These are phyloP conservation scores for Ammodytes dubius DNA, from an alignment of 2,113 vertebrate species.

Conservation along the genomic window DNA sequence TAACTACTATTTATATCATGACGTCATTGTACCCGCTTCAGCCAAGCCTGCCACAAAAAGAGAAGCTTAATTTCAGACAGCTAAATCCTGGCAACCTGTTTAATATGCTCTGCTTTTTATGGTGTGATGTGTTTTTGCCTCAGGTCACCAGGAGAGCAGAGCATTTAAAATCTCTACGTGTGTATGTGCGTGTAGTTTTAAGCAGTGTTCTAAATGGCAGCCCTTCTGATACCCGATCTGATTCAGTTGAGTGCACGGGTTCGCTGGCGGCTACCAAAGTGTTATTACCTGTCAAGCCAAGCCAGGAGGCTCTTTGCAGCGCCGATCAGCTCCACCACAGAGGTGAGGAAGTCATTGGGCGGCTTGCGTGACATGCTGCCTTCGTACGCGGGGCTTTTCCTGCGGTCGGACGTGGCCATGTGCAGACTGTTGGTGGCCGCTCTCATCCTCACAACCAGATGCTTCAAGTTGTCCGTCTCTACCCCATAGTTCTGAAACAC, in stretches of 20 bases:
- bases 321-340: conserved; percentile 96
- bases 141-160: conserved; percentile 28
- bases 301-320: conserved; percentile 95
- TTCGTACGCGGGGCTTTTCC: conserved; percentile 89
- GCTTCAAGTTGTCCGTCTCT: conserved; percentile 97
- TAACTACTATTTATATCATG: conserved; percentile 20
- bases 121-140: conserved; percentile 26
- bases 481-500: conserved; percentile 94
- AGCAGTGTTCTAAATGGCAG: background rate
- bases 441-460: conserved; percentile 91
- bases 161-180: background rate
- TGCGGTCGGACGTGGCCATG: conserved; percentile 89
- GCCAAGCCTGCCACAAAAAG: conserved; percentile 31
- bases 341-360: conserved; percentile 96
- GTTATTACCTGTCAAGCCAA: conserved; percentile 93
- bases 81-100: conserved; percentile 50
- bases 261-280: background rate
- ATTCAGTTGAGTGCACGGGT: background rate
- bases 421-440: conserved; percentile 91
- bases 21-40: conserved; percentile 16
- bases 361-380: conserved; percentile 90
- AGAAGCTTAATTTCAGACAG: conserved; percentile 49
- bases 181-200: background rate
- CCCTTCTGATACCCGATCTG: background rate
- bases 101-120: conserved; percentile 42